These are phyloP conservation scores for Meloidogyne exigua DNA, from an alignment of 1,140 invertebrate species.

Conservation along the genomic window DNA sequence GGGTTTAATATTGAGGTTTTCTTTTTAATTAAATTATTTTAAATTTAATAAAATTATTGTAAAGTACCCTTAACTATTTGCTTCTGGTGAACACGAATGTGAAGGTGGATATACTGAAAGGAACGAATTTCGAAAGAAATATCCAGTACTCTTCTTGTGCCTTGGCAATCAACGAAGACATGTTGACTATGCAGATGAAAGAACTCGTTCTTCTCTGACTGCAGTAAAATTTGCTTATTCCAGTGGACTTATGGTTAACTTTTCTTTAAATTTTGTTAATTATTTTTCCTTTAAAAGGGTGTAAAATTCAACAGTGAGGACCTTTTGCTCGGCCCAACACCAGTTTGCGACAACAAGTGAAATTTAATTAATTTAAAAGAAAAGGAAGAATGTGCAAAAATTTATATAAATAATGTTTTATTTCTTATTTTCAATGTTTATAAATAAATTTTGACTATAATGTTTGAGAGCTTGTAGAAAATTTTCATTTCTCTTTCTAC, in stretches of 20 bases:
- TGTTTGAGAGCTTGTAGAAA: too few relatives aligned
- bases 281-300: conserved; percentile 39
- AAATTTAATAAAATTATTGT: not conserved
- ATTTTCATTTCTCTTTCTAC: too few relatives aligned
- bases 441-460: too few relatives aligned
- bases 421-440: too few relatives aligned
- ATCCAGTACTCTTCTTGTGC: conserved; percentile 62
- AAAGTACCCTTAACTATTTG: conserved; percentile 13
- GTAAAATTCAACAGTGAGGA: conserved; percentile 63
- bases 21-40: conserved; percentile 21
- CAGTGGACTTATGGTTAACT: conserved; percentile 43
- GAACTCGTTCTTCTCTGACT: conserved; percentile 51
- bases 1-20: conserved; percentile 56
- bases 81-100: conserved; percentile 42
- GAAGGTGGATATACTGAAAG: conserved; percentile 46
- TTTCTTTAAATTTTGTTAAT: not conserved
- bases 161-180: conserved; percentile 52
- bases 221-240: conserved; percentile 58
- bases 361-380: too few relatives aligned
- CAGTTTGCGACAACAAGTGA: too few relatives aligned
- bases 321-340: conserved; percentile 38
- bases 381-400: too few relatives aligned
- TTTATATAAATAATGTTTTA: too few relatives aligned
- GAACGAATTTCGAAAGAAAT: conserved; percentile 59
- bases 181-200: conserved; percentile 46